phyloP scores from a whole-genome alignment of 2,888 invertebrate species.

The Eudasyphora cyanicolor region DNA sequence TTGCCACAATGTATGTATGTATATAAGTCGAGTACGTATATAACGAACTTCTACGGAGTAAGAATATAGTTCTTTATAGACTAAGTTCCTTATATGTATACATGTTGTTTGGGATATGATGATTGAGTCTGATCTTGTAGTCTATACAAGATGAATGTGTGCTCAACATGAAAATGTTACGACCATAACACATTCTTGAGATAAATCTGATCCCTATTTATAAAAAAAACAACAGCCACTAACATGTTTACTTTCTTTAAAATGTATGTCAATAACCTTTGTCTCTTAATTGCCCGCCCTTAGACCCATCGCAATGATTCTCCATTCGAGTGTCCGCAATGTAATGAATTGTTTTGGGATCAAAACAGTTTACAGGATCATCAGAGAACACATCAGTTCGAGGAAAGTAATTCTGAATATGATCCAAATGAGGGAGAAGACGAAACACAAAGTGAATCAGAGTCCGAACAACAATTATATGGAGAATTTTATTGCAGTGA shows the following conservation, averaged over 20 bases:
- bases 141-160: conserved; percentile 61
- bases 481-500: conserved; percentile 85
- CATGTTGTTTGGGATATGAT: conserved; percentile 55
- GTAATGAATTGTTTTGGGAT: conserved; percentile 92
- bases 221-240: neutral
- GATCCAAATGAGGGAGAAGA: conserved; percentile 78
- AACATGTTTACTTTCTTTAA: neutral
- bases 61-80: too few species aligned
- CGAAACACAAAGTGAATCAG: conserved; percentile 80
- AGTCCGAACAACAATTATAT: conserved; percentile 83
- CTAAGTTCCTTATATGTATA: too few species aligned
- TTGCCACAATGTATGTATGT: too few species aligned
- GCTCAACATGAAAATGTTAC: conserved; percentile 67
- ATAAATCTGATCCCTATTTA: conserved; percentile 53
- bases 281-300: neutral
- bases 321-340: conserved; percentile 88
- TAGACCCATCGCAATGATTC: conserved; percentile 90
- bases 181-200: conserved; percentile 65
- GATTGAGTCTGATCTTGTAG: conserved; percentile 64
- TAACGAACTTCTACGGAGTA: too few species aligned
- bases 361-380: conserved; percentile 83
- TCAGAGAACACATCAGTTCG: conserved; percentile 83
- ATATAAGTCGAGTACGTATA: too few species aligned
- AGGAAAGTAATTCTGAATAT: conserved; percentile 79
- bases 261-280: neutral